Evolutionary conservation across 2,888 invertebrate species (phyloP).

Genomic region (Lasioglossum morio): DNA sequence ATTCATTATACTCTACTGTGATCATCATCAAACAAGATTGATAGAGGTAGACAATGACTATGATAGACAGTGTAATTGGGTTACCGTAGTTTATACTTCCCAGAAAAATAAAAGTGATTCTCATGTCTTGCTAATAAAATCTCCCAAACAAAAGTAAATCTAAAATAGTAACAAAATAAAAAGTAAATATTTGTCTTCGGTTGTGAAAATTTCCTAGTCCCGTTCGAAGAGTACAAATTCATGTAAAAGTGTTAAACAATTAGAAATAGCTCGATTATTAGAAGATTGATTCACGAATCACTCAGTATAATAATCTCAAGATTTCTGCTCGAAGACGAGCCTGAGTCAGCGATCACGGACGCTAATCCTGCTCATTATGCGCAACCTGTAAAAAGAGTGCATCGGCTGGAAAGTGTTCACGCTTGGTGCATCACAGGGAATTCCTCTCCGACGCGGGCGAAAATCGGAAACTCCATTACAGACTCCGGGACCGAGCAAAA

Average conservation of each 20-base stretch:
- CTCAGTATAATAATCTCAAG: neutral
- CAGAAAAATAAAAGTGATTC: too few species aligned
- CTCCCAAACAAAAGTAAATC: neutral
- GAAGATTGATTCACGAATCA: neutral
- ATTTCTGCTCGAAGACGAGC: neutral
- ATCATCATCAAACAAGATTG: too few species aligned
- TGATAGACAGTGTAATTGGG: too few species aligned
- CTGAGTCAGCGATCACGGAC: neutral
- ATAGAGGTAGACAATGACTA: neutral
- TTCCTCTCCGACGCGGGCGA: slow-evolving; percentile 19
- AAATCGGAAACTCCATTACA: slow-evolving; percentile 30
- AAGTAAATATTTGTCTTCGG: neutral
- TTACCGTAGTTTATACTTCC: too few species aligned
- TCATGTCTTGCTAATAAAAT: neutral
- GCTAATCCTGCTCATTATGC: slow-evolving; percentile 44
- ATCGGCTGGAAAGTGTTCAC: slow-evolving; percentile 69
- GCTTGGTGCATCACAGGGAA: slow-evolving; percentile 61
- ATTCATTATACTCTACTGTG: too few species aligned
- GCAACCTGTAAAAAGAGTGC: slow-evolving; percentile 34
- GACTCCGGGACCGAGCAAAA: slow-evolving; percentile 3
- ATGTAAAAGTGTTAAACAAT: neutral
- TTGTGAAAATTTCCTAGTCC: neutral
- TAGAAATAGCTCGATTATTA: neutral
- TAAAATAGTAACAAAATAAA: too few species aligned
- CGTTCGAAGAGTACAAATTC: neutral